These are phyloP conservation scores for Tetramorium bicarinatum DNA, from an alignment of 2,888 invertebrate species.

Conservation along the genomic window DNA sequence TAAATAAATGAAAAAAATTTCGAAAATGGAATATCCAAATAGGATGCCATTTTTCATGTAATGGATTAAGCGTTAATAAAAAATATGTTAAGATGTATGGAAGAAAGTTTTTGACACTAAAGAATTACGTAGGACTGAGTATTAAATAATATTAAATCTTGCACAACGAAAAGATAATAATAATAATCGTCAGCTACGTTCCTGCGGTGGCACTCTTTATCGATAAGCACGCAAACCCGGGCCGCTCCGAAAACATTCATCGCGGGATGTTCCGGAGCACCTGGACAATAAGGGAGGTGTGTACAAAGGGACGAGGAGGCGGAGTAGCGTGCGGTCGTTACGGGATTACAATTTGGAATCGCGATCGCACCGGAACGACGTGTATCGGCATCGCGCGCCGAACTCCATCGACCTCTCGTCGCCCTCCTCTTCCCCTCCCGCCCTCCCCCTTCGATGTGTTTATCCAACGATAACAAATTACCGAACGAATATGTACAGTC, in stretches of 20 bases:
- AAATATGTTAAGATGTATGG: not conserved
- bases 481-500: conserved; percentile 83
- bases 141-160: not conserved
- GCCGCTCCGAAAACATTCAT: conserved; percentile 17
- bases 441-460: conserved; percentile 73
- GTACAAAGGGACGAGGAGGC: conserved; percentile 6
- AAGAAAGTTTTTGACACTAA: not conserved
- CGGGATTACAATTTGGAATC: conserved; percentile 39
- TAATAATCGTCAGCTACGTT: not conserved
- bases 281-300: not conserved
- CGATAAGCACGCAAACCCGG: not conserved
- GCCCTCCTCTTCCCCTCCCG: too few species aligned
- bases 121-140: not conserved
- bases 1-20: too few species aligned
- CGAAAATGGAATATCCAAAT: too few species aligned
- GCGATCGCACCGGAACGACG: conserved; percentile 6
- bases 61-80: not conserved
- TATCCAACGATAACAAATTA: conserved; percentile 84
- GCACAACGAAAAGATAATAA: too few species aligned
- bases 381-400: conserved; percentile 33
- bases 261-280: conserved; percentile 4
- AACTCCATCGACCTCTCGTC: conserved; percentile 68
- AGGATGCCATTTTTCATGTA: too few species aligned
- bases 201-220: not conserved
- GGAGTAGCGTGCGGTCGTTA: conserved; percentile 32